phyloP scores from a whole-genome alignment of 2,113 vertebrate species.

The Sebastes fasciatus region DNA sequence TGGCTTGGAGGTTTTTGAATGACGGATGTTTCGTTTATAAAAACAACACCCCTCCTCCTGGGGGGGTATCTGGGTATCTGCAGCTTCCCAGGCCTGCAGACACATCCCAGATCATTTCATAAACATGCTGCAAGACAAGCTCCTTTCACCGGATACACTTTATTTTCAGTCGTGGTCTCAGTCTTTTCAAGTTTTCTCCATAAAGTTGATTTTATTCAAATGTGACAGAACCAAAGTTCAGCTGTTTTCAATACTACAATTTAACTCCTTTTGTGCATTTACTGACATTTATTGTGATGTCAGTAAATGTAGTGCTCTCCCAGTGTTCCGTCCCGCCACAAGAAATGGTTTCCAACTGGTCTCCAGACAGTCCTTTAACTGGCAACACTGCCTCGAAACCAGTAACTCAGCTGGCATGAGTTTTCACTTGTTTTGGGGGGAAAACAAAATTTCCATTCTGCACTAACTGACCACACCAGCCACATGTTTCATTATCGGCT shows the following conservation, averaged over 20 bases:
- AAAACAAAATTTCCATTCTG: neutral
- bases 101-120: constrained; percentile 35
- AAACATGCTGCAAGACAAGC: constrained; percentile 8
- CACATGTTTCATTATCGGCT: neutral
- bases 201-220: neutral
- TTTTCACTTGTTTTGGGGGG: constrained; percentile 1
- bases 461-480: neutral
- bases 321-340: neutral
- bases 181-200: neutral
- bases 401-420: neutral
- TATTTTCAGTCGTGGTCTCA: neutral
- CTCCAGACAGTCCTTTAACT: neutral
- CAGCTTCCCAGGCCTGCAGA: constrained; percentile 37
- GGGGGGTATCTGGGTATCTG: constrained; percentile 30
- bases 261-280: neutral
- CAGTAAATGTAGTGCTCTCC: neutral
- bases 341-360: neutral
- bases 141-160: neutral
- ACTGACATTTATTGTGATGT: neutral
- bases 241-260: constrained; percentile 5
- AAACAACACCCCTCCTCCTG: constrained; percentile 79
- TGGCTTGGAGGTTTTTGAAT: constrained; percentile 77
- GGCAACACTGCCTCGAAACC: neutral
- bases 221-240: neutral
- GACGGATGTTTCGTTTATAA: constrained; percentile 84